phyloP scores from a whole-genome alignment of 2,888 invertebrate genomes.

The Aporophyla lueneburgensis region DNA sequence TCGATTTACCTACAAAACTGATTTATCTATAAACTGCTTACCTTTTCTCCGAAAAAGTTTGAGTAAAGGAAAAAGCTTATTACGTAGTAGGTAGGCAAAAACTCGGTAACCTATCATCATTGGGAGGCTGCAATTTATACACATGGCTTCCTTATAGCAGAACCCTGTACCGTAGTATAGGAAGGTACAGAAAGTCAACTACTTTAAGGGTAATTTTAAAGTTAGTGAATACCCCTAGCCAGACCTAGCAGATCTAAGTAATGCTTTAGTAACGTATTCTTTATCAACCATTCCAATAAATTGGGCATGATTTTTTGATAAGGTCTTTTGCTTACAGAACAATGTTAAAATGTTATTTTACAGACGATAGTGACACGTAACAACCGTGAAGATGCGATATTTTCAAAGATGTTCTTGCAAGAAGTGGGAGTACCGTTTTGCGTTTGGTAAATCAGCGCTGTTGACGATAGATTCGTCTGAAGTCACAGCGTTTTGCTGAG shows the following conservation, averaged over 20 bases:
- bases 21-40: constrained; percentile 63
- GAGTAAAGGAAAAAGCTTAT: constrained; percentile 58
- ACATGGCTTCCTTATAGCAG: constrained; percentile 57
- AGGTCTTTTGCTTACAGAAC: background rate
- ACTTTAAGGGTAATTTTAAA: background rate
- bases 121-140: constrained; percentile 59
- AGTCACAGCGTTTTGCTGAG: no score
- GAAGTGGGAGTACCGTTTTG: background rate
- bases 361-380: background rate
- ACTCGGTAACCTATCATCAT: constrained; percentile 62
- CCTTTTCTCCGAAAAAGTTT: constrained; percentile 56
- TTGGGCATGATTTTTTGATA: background rate
- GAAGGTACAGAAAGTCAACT: constrained; percentile 11
- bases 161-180: background rate
- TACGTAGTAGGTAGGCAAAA: constrained; percentile 60
- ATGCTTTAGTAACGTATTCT: background rate
- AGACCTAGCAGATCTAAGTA: background rate
- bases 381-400: background rate
- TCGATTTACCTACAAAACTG: constrained; percentile 58
- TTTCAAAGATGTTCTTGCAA: background rate
- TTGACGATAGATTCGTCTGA: no score
- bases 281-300: background rate
- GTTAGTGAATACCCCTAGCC: no score
- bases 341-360: background rate
- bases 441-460: no score